Evolutionary conservation across 2,797 vertebrate genomes (phyloP).

Genomic region (Malacoraja senta): DNA sequence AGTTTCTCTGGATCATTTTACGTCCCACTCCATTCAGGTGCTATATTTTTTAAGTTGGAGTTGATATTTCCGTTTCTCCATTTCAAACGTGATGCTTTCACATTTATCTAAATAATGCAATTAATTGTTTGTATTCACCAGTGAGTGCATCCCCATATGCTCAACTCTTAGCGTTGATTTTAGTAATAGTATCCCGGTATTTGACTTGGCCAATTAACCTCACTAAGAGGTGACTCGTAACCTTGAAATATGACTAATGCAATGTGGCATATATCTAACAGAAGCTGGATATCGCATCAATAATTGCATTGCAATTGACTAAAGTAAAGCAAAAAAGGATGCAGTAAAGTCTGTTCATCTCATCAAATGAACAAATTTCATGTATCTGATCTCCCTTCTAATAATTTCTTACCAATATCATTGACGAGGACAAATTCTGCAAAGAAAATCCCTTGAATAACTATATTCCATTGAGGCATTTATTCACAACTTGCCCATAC

Average conservation of each 20-base stretch:
- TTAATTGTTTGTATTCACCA: not conserved
- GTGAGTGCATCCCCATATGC: not conserved
- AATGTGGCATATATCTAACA: not conserved
- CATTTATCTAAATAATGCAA: not conserved
- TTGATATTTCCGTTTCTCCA: not conserved
- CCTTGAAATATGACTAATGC: not conserved
- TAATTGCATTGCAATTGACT: not conserved
- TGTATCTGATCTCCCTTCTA: not conserved
- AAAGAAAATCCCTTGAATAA: not conserved
- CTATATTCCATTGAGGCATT: not conserved
- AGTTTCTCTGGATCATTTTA: too few species aligned
- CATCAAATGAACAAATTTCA: not conserved
- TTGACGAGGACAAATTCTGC: not conserved
- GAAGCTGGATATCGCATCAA: not conserved
- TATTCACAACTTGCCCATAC: not conserved
- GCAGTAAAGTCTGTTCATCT: not conserved
- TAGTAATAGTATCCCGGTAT: not conserved
- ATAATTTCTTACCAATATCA: not conserved
- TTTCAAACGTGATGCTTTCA: not conserved
- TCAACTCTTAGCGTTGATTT: not conserved
- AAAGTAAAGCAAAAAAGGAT: not conserved
- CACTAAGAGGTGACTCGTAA: not conserved
- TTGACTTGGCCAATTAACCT: too few species aligned
- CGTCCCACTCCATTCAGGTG: too few species aligned
- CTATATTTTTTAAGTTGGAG: too few species aligned